Evolutionary conservation across 1,140 invertebrate genomes (phyloP).

Genomic region (Lordiphosa stackelbergi): DNA sequence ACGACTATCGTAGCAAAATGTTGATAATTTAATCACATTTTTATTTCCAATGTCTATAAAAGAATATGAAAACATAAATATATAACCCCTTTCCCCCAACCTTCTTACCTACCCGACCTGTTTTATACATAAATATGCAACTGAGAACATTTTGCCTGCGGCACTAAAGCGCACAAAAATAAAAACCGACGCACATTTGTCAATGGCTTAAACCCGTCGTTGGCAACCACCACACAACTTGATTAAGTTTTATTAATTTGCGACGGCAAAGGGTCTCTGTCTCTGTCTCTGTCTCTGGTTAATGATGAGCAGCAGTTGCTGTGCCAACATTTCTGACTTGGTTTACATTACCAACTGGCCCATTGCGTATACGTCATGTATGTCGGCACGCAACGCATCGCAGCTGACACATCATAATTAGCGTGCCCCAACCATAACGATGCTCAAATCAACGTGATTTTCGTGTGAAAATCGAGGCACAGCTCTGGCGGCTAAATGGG

Average conservation of each 20-base stretch:
- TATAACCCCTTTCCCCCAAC: no score
- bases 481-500: conserved; percentile 44
- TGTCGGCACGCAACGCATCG: conserved; percentile 29
- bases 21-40: no score
- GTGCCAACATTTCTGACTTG: conserved; percentile 27
- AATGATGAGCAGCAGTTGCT: background rate
- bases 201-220: conserved; percentile 23
- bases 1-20: no score
- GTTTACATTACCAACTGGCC: conserved; percentile 35
- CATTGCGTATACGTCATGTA: conserved; percentile 59
- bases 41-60: no score
- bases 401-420: conserved; percentile 66
- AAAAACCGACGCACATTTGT: conserved; percentile 30
- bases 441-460: conserved; percentile 75
- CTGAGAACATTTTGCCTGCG: conserved; percentile 14
- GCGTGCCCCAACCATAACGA: conserved; percentile 43
- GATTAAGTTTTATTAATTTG: conserved; percentile 72
- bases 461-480: conserved; percentile 76
- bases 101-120: background rate
- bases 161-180: conserved; percentile 52
- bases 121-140: conserved; percentile 5
- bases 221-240: conserved; percentile 10
- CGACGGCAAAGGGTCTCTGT: conserved; percentile 7
- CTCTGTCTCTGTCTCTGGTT: background rate
- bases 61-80: no score